Evolutionary conservation across 2,888 invertebrate genomes (phyloP).

Genomic region (Oscheius myriophilus): DNA sequence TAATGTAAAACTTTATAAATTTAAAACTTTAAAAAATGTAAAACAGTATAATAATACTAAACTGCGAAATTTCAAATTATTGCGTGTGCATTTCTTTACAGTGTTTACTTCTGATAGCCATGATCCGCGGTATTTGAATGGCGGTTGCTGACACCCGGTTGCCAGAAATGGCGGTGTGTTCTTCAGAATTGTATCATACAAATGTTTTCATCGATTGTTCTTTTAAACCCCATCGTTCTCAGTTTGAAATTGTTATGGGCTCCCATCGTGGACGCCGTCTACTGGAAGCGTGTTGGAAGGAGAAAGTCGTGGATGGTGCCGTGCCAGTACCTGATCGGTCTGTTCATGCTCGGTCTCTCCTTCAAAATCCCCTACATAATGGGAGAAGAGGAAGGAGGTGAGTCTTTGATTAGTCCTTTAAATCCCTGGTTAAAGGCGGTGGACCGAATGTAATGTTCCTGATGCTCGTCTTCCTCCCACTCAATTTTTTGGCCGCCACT

Average conservation of each 20-base stretch:
- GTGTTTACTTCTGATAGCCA: too few relatives aligned
- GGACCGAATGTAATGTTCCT: slow-evolving; percentile 80
- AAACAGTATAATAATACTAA: too few relatives aligned
- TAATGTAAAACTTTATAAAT: too few relatives aligned
- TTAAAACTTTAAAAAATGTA: too few relatives aligned
- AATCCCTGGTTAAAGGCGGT: slow-evolving; percentile 3
- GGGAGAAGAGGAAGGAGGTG: slow-evolving; percentile 56
- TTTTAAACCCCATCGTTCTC: too few relatives aligned
- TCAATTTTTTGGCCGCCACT: slow-evolving; percentile 96
- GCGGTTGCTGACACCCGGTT: too few relatives aligned
- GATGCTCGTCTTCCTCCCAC: slow-evolving; percentile 85
- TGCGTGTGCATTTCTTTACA: too few relatives aligned
- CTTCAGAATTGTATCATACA: too few relatives aligned
- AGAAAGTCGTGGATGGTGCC: slow-evolving; percentile 84
- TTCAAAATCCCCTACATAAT: slow-evolving; percentile 70
- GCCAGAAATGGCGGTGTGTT: too few relatives aligned
- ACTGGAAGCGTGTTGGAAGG: slow-evolving; percentile 79
- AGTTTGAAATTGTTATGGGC: slow-evolving; percentile 95
- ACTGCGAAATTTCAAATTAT: too few relatives aligned
- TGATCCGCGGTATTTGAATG: too few relatives aligned
- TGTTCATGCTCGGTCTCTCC: slow-evolving; percentile 89
- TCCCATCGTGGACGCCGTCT: slow-evolving; percentile 93
- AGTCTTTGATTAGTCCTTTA: not conserved
- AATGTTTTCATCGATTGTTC: not conserved
- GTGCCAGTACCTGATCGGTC: slow-evolving; percentile 73